These are phyloP conservation scores for Bergia sp. DNA, from an alignment of 92 coral and sea anemone genomes.

Conservation along the genomic window DNA sequence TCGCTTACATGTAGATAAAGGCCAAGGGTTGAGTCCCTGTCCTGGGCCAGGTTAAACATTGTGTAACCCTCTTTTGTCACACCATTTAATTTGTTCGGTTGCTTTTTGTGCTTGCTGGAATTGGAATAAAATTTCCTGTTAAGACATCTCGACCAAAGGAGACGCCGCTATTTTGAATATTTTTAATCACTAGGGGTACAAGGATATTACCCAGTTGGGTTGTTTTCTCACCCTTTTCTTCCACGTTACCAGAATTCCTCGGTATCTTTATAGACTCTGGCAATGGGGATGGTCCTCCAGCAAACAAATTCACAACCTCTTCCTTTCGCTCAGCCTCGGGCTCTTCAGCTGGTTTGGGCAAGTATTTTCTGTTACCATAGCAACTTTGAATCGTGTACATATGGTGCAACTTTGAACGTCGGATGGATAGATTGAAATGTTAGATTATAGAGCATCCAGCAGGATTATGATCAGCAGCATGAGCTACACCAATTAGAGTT, in stretches of 20 bases:
- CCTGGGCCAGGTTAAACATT: too few relatives aligned
- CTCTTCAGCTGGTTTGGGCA: slow-evolving; percentile 28
- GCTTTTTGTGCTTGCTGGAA: too few relatives aligned
- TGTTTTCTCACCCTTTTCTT: slow-evolving; percentile 39
- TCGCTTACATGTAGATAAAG: too few relatives aligned
- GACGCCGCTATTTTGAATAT: too few relatives aligned
- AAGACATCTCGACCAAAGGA: too few relatives aligned
- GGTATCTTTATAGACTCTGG: background rate
- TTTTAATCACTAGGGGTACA: too few relatives aligned
- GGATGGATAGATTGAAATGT: background rate
- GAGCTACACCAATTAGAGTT: background rate
- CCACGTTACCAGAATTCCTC: slow-evolving; percentile 31
- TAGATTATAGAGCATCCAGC: background rate
- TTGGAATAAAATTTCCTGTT: too few relatives aligned
- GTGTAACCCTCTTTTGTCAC: too few relatives aligned
- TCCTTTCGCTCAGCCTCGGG: slow-evolving; percentile 55
- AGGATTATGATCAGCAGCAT: background rate
- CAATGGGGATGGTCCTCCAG: slow-evolving; percentile 41
- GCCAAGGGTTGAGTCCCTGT: too few relatives aligned
- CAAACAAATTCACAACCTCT: slow-evolving; percentile 82
- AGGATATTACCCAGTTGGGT: too few relatives aligned
- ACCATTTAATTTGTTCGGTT: too few relatives aligned
- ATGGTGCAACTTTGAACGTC: background rate
- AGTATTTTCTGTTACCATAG: slow-evolving; percentile 7
- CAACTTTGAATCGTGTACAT: background rate